phyloP scores from a whole-genome alignment of 2,113 vertebrate species.

The Dermatemys mawii region DNA sequence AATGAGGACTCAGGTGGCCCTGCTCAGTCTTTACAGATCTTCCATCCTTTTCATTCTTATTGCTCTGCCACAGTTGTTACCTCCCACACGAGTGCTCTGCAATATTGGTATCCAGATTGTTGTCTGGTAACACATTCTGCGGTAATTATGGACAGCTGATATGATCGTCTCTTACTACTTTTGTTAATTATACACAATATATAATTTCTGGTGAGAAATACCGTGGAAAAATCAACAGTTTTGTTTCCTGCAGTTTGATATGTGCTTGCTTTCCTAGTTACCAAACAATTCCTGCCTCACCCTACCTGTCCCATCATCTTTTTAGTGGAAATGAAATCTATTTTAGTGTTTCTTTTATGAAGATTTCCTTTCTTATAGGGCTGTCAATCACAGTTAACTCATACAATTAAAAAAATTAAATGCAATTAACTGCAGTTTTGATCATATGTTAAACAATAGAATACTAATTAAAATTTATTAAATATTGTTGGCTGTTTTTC shows the following conservation, averaged over 20 bases:
- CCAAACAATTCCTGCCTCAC: background rate
- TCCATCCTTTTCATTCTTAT: background rate
- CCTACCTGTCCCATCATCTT: fast-evolving
- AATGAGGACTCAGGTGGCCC: background rate
- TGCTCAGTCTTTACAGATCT: background rate
- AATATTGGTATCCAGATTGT: background rate
- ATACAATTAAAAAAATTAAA: too few species aligned
- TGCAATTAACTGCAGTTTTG: too few species aligned
- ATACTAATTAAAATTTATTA: too few species aligned
- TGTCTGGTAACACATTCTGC: background rate
- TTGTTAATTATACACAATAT: fast-evolving
- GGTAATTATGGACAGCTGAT: too few species aligned
- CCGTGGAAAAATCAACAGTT: background rate
- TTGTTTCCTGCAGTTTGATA: fast-evolving
- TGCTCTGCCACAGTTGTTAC: background rate
- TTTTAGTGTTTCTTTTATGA: fast-evolving
- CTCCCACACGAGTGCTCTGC: fast-evolving
- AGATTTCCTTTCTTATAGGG: background rate
- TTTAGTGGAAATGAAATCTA: fast-evolving
- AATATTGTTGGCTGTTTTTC: too few species aligned
- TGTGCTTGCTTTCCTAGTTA: fast-evolving
- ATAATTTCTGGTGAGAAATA: fast-evolving
- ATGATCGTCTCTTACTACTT: too few species aligned
- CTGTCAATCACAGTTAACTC: too few species aligned
- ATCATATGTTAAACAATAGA: too few species aligned